phyloP scores from a whole-genome alignment of 2,113 vertebrate genomes.

The Pangasianodon hypophthalmus region DNA sequence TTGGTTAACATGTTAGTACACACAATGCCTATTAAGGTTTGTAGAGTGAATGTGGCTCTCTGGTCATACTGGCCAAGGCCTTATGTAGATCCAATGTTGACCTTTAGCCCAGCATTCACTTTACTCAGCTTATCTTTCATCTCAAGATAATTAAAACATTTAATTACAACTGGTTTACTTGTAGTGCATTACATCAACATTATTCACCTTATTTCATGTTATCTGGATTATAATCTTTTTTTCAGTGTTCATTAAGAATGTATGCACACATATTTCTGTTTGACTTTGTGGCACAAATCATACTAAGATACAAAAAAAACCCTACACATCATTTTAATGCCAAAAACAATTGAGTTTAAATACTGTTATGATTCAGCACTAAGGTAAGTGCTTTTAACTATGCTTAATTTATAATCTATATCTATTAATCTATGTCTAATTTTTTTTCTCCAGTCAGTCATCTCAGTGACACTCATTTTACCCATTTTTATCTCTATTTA shows the following conservation, averaged over 20 bases:
- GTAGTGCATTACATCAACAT: background rate
- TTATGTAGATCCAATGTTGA: background rate
- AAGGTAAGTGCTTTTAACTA: background rate
- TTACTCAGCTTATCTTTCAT: background rate
- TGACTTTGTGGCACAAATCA: background rate
- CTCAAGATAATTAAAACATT: background rate
- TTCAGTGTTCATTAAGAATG: background rate
- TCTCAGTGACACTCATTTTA: background rate
- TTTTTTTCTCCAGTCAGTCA: background rate
- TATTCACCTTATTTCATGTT: background rate
- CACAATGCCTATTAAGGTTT: background rate
- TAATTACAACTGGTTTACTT: background rate
- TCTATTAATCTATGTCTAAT: background rate
- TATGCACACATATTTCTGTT: background rate
- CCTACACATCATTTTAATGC: background rate
- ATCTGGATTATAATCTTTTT: background rate
- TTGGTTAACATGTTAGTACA: constrained; percentile 1
- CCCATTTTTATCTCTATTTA: background rate
- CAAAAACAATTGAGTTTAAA: background rate
- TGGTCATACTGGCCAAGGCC: background rate
- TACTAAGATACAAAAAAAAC: background rate
- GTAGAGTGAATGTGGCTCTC: constrained; percentile 2
- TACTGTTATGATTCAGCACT: background rate
- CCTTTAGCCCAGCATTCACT: background rate
- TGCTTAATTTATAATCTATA: background rate